Conservation (phyloP, 2,113 vertebrate genomes). For the Polypterus senegalus region DNA sequence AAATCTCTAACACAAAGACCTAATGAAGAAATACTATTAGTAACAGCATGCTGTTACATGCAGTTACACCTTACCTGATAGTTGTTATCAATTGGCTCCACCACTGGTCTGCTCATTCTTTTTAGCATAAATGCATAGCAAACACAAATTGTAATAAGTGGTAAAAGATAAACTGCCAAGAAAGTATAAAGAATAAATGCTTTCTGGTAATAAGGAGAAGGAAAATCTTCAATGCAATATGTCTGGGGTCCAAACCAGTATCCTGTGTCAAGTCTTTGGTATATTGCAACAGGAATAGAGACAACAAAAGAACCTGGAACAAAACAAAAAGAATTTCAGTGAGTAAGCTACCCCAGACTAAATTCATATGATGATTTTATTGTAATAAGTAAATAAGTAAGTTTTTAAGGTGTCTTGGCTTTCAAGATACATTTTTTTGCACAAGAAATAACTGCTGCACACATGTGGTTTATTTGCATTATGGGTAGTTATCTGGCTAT, state of each 20-base stretch:
- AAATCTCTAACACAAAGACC: background rate
- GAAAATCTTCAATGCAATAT: conserved; percentile 44
- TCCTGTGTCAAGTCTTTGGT: conserved; percentile 36
- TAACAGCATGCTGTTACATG: no score
- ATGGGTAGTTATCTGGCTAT: no score
- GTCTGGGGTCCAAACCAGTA: conserved; percentile 46
- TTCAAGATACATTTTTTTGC: no score
- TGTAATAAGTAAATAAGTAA: no score
- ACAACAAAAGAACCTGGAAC: conserved; percentile 36
- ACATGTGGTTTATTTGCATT: no score
- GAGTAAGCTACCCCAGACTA: no score
- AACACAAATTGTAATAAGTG: conserved; percentile 38
- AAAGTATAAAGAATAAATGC: conserved; percentile 47
- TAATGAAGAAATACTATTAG: conserved; percentile 3
- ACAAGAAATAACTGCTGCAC: no score
- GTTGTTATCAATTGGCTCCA: conserved; percentile 35
- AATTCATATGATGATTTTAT: no score
- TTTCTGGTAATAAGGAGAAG: conserved; percentile 33
- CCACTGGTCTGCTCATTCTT: conserved; percentile 33
- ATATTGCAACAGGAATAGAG: conserved; percentile 38
- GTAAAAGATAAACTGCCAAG: conserved; percentile 45
- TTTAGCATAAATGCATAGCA: conserved; percentile 49
- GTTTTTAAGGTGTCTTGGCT: no score
- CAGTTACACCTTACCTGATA: conserved; percentile 29
- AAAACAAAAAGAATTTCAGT: background rate